Evolutionary conservation across 2,888 invertebrate species (phyloP), one percentile per base, ranked within the genome.

Genomic region (Drosophila affinis): DNA sequence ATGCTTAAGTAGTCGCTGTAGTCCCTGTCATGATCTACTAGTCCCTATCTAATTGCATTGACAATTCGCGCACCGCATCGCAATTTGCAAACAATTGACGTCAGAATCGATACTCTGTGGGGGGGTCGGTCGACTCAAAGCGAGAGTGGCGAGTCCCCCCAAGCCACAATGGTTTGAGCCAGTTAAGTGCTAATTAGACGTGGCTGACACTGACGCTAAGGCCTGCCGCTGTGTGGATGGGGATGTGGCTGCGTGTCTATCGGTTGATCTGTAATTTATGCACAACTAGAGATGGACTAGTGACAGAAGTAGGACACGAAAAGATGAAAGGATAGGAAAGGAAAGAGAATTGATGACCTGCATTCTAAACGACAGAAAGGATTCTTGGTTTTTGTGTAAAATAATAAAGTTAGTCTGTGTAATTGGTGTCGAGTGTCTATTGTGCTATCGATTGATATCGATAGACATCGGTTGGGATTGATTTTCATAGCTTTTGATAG

Each of bases 131-230:
- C 44, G 45, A n/a, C 39, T n/a, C 51, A n/a, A 51, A 29, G 44
- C 52, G 47, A 29, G 51, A 3, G 21, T 21, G 56, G 39, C 21
- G 21, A 34, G 51, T 24, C 32, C 57, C 47, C 17, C 47, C 17
- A 53, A 57, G 34, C 47, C 57, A 39, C 34, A 49, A 61, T 55
- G 47, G 57, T 72, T 62, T 57, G 29, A 57, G 57, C 55, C 51
- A 56, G 71, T 48, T 39, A 46, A 72, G 75, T 72, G 65, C 84
- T 87, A 82, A 82, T 82, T 82, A 84, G 71, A 64, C 81, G 55
- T 78, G 87, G 84, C 81, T 78, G 87, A 81, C 81, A 79, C 61
- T 48, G 54, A 49, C 55, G 55, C 49, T 63, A 18, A 46, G 68
- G 52, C 57, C 39, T 39, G 39, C 45, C 29, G 67, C 51, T 34